phyloP scores from a whole-genome alignment of 2,797 vertebrate genomes.

The Brachymystax lenok region DNA sequence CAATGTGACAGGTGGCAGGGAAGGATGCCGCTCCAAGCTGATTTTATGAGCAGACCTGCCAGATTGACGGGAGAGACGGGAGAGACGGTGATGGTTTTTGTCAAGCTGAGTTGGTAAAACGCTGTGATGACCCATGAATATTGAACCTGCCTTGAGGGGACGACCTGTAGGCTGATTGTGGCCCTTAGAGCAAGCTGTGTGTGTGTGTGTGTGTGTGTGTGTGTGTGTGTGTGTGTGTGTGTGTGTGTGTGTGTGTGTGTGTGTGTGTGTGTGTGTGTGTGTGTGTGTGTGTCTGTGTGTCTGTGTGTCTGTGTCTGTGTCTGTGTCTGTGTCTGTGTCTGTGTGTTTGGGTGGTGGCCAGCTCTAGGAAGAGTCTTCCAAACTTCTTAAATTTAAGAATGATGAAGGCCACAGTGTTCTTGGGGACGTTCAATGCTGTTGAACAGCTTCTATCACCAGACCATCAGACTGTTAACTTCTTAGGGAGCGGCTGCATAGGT shows the following conservation, averaged over 20 bases:
- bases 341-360: no score
- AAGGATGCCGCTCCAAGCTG: slow-evolving; percentile 30
- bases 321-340: background rate
- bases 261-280: no score
- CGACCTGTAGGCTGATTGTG: slow-evolving; percentile 53
- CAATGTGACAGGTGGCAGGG: slow-evolving; percentile 40
- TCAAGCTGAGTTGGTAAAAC: slow-evolving; percentile 63
- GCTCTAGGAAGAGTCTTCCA: no score
- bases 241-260: no score
- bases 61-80: slow-evolving; percentile 55
- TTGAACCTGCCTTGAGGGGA: slow-evolving; percentile 63
- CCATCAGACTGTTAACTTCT: no score
- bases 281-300: no score
- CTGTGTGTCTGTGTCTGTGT: no score
- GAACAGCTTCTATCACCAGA: no score
- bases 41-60: slow-evolving; percentile 43
- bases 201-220: slow-evolving; percentile 27
- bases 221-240: slow-evolving; percentile 1
- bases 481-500: no score
- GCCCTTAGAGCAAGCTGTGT: slow-evolving; percentile 18
- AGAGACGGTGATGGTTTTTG: slow-evolving; percentile 62
- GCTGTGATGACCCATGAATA: slow-evolving; percentile 63
- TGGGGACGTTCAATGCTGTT: no score
- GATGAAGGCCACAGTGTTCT: no score
- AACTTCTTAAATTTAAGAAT: no score